Evolutionary conservation across 2,888 invertebrate genomes (phyloP).

Genomic region (Steinernema hermaphroditum): DNA sequence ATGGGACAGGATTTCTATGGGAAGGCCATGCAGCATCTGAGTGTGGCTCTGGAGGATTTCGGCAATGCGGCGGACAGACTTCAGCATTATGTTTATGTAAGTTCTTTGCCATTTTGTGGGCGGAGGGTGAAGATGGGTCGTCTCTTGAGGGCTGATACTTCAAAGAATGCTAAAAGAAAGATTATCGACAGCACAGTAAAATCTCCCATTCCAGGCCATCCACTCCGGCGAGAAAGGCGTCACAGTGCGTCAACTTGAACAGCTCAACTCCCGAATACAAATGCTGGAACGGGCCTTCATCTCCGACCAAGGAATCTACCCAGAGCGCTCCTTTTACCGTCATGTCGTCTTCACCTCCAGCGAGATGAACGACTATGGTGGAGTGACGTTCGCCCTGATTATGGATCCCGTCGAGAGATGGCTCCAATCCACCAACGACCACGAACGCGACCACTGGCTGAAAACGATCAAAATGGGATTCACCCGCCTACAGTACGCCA

Average conservation of each 20-base stretch:
- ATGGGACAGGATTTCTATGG: constrained; percentile 36
- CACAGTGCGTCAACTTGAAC: constrained; percentile 36
- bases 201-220: constrained; percentile 29
- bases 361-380: constrained; percentile 32
- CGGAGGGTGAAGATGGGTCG: no score
- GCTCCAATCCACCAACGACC: constrained; percentile 13
- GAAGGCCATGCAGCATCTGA: constrained; percentile 31
- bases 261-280: constrained; percentile 38
- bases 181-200: no score
- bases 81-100: constrained; percentile 38
- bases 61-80: constrained; percentile 35
- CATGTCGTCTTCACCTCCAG: constrained; percentile 39
- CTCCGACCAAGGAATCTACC: constrained; percentile 37
- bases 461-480: constrained; percentile 38
- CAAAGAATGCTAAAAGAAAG: no score
- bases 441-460: constrained; percentile 27
- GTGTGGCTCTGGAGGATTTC: constrained; percentile 36
- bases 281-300: constrained; percentile 43
- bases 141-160: no score
- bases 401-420: constrained; percentile 49
- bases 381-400: constrained; percentile 38
- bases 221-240: constrained; percentile 35
- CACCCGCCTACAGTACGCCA: constrained; percentile 48
- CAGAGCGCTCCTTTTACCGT: constrained; percentile 35
- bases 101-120: background rate